These are phyloP conservation scores for Tetramorium parvispinum DNA, from an alignment of 1,140 invertebrate genomes.

Conservation along the genomic window DNA sequence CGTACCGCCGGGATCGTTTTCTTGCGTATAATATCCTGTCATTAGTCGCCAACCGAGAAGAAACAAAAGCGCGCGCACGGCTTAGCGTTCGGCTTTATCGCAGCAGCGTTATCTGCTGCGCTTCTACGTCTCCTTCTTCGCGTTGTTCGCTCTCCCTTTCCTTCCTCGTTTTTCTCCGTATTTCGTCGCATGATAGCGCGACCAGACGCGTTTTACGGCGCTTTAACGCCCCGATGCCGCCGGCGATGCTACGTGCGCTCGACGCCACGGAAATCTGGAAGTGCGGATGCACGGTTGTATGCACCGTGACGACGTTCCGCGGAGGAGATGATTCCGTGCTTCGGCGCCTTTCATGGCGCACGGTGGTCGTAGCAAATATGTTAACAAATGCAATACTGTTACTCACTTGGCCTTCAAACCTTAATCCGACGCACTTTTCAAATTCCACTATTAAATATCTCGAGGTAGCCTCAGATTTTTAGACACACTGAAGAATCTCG, in stretches of 20 bases:
- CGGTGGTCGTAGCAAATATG: conserved; percentile 5
- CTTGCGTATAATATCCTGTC: conserved; percentile 70
- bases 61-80: conserved; percentile 52
- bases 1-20: conserved; percentile 62
- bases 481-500: background rate
- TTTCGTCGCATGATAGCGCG: conserved; percentile 63
- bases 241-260: conserved; percentile 3
- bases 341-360: background rate
- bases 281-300: conserved; percentile 29
- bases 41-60: conserved; percentile 68
- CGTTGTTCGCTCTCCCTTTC: background rate
- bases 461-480: background rate
- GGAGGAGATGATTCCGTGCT: conserved; percentile 26
- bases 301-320: conserved; percentile 41
- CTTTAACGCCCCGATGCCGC: conserved; percentile 61
- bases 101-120: conserved; percentile 53
- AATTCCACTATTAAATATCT: conserved; percentile 7
- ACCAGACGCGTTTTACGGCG: conserved; percentile 58
- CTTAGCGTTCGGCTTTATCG: conserved; percentile 52
- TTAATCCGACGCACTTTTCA: conserved; percentile 27
- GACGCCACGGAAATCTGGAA: conserved; percentile 33
- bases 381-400: conserved; percentile 30
- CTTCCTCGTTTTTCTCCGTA: background rate
- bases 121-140: conserved; percentile 10
- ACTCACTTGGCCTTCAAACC: conserved; percentile 10